phyloP scores from a whole-genome alignment of 2,888 invertebrate genomes.

The Polydrusus tereticollis region DNA sequence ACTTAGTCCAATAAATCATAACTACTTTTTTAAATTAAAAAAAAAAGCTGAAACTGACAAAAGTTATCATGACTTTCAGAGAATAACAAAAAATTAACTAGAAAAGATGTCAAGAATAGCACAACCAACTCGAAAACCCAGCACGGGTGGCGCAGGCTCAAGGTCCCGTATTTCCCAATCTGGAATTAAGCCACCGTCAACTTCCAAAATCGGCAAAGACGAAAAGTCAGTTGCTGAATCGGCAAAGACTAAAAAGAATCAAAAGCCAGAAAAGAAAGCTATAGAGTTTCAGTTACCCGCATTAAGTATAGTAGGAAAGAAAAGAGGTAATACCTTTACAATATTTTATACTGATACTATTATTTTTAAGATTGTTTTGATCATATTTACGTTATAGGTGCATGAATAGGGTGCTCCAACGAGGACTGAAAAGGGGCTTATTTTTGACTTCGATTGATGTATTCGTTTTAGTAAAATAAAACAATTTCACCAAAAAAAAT shows the following conservation, averaged over 20 bases:
- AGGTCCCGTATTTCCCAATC: neutral
- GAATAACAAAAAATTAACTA: neutral
- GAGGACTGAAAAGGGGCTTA: too few species aligned
- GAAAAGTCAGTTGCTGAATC: neutral
- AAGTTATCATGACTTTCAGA: too few species aligned
- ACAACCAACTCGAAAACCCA: conserved; percentile 5
- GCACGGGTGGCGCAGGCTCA: neutral
- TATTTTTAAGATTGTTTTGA: too few species aligned
- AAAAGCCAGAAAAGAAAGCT: conserved; percentile 42
- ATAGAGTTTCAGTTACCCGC: conserved; percentile 53
- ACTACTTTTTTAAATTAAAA: too few species aligned
- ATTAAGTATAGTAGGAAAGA: conserved; percentile 52
- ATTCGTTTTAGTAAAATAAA: too few species aligned
- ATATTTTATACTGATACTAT: too few species aligned
- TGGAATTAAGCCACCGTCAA: neutral
- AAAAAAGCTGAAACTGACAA: too few species aligned
- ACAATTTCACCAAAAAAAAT: too few species aligned
- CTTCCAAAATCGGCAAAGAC: neutral
- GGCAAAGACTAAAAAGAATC: conserved; percentile 1
- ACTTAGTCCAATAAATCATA: too few species aligned
- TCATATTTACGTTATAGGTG: too few species aligned
- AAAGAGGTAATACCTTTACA: conserved; percentile 43
- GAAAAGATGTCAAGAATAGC: conserved; percentile 1
- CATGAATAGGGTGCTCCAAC: too few species aligned
- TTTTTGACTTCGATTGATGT: too few species aligned